A percentile compares a stretch with the other conserved stretches of the same genome.
These are phyloP conservation scores for Callipepla californica DNA, from an alignment of 2,113 vertebrate genomes.

Conservation along the genomic window DNA sequence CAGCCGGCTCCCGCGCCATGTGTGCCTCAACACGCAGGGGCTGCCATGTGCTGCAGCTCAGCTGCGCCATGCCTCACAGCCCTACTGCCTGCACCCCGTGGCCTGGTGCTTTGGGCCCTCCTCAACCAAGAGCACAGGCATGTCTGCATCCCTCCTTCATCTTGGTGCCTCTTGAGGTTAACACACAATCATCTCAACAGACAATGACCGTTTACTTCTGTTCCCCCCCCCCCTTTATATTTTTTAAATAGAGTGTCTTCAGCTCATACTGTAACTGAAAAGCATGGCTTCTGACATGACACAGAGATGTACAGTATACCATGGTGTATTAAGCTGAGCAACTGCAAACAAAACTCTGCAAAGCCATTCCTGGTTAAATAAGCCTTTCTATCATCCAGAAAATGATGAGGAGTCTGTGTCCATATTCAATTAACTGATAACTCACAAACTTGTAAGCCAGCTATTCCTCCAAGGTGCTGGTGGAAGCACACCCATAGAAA, in stretches of 20 bases:
- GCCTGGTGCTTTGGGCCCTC: fast-evolving
- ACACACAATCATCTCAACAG: fast-evolving
- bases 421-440: conserved; percentile 3
- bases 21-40: background rate
- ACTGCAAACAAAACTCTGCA: background rate
- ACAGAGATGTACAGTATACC: background rate
- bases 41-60: background rate
- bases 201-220: fast-evolving
- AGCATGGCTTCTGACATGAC: fast-evolving
- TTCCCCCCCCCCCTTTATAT: too few species aligned
- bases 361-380: background rate
- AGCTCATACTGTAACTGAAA: fast-evolving
- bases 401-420: background rate
- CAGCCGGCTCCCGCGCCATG: background rate
- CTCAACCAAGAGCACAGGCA: fast-evolving
- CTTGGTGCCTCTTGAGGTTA: fast-evolving
- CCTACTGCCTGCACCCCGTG: fast-evolving
- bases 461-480: background rate
- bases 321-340: fast-evolving
- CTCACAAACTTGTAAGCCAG: background rate
- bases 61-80: fast-evolving
- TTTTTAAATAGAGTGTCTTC: background rate
- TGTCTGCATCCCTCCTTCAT: fast-evolving
- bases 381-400: background rate
- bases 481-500: background rate